Base-by-base conservation (phyloP, 64 coral and sea anemone genomes). In the Trachythela sp. region DNA sequence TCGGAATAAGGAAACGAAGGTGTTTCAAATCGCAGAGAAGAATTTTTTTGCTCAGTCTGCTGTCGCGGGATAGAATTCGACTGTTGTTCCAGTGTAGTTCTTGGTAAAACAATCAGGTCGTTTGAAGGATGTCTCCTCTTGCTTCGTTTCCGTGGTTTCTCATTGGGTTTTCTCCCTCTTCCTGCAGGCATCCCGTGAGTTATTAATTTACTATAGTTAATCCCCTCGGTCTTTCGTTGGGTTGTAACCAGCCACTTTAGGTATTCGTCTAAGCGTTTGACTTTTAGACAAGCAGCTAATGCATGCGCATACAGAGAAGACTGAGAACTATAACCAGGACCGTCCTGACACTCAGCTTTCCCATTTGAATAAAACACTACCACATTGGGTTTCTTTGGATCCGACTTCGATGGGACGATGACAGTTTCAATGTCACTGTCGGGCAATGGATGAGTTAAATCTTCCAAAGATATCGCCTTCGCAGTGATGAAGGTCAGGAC, bases 281-380 rank as follows among this genome's bases (percentile, higher is more conserved):
- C 6, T 11, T 86, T 86, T 6, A 58, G 4, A 54, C 85, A 30
- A 24, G 85, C 85, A n/a, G 85, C 85, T 26, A 86, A 0, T 54
- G 85, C 85, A 20, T 86, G 85, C 10, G 85, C 85, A 56, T 43
- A 86, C n/a, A 86, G 2, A 17, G 48, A 86, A 10, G 26, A 24
- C 34, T 9, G 27, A 35, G 2, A 80, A 6, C 18, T 64, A 38
- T 80, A 80, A 29, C 37, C 30, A 49, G 68, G 84, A 38, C 92
- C 89, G 49, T 93, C 88, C 27, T 93, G 84, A 83, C 87, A 93
- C 49, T 89, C 87, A 30, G 68, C 54, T 84, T 93, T 93, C 18
- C 92, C 87, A 54, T 90, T 93, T 41, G 88, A 18, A 48, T 86
- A 48, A 13, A 89, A 27, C 77, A 87, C 36, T 0, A 90, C 76